phyloP scores from a whole-genome alignment of 2,797 vertebrate genomes.

The Macroramphosus scolopax region DNA sequence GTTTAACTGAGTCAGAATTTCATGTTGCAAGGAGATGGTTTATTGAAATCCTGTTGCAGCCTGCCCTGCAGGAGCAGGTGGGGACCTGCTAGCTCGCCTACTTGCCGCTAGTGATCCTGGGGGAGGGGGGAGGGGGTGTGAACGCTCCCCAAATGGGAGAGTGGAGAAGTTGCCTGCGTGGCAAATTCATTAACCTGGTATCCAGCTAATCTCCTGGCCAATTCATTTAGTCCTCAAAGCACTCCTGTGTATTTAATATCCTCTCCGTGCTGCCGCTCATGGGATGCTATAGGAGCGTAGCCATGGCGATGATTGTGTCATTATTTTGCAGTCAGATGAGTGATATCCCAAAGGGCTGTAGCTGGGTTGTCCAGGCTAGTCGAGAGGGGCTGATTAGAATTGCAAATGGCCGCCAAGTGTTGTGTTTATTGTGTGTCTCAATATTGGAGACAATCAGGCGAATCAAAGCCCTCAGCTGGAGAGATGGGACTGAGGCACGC shows the following conservation, averaged over 20 bases:
- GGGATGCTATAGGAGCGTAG: slow-evolving; percentile 64
- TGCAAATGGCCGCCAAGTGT: slow-evolving; percentile 79
- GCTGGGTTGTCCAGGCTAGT: slow-evolving; percentile 70
- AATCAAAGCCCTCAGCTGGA: slow-evolving; percentile 81
- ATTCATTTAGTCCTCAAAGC: slow-evolving; percentile 75
- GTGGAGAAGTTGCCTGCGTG: slow-evolving; percentile 50
- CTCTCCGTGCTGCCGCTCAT: slow-evolving; percentile 50
- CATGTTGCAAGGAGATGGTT: slow-evolving; percentile 53
- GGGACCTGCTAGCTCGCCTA: slow-evolving; percentile 48
- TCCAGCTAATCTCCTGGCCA: slow-evolving; percentile 73
- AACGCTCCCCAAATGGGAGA: slow-evolving; percentile 22
- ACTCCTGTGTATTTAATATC: slow-evolving; percentile 75
- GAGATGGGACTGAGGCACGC: slow-evolving; percentile 72
- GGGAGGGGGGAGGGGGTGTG: slow-evolving; percentile 3
- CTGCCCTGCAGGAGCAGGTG: slow-evolving; percentile 59
- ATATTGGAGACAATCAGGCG: slow-evolving; percentile 80
- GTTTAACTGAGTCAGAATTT: slow-evolving; percentile 62
- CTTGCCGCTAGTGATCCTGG: slow-evolving; percentile 28
- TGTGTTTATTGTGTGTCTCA: slow-evolving; percentile 82
- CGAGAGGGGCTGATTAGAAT: slow-evolving; percentile 78
- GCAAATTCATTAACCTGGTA: slow-evolving; percentile 74
- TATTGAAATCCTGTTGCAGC: slow-evolving; percentile 65
- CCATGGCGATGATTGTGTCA: slow-evolving; percentile 81
- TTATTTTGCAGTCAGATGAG: slow-evolving; percentile 79
- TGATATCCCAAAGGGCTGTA: slow-evolving; percentile 77